Evolutionary conservation across 2,888 invertebrate species (phyloP).

Genomic region (Pandemis corylana): DNA sequence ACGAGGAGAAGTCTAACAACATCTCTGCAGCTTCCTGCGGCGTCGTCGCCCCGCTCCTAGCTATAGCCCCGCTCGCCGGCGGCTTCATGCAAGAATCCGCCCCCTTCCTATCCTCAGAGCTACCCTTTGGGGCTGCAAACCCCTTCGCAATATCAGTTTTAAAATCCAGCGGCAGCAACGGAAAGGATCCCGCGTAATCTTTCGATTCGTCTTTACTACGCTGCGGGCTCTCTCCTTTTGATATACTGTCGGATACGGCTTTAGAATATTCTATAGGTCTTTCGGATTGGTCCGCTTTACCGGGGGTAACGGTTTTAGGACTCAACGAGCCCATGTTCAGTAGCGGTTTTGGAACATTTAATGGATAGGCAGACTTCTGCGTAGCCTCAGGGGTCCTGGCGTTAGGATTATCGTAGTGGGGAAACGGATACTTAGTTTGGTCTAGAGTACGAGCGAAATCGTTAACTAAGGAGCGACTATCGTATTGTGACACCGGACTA

Average conservation of each 20-base stretch:
- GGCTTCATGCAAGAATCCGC: constrained; percentile 80
- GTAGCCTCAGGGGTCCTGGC: constrained; percentile 67
- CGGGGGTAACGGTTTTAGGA: constrained; percentile 70
- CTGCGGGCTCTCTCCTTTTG: constrained; percentile 70
- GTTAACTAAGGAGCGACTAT: constrained; percentile 75
- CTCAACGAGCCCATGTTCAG: constrained; percentile 77
- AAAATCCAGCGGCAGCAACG: constrained; percentile 75
- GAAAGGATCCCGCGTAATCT: constrained; percentile 69
- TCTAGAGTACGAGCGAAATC: constrained; percentile 76
- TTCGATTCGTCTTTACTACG: constrained; percentile 75
- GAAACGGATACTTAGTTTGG: constrained; percentile 76
- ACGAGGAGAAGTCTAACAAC: constrained; percentile 87
- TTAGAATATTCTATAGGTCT: constrained; percentile 73
- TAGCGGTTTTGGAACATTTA: constrained; percentile 78
- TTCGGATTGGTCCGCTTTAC: constrained; percentile 67
- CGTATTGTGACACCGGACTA: constrained; percentile 73
- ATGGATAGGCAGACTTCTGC: constrained; percentile 76
- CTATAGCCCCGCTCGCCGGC: constrained; percentile 73
- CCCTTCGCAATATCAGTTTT: constrained; percentile 79
- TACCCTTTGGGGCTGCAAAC: constrained; percentile 77
- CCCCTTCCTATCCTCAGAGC: constrained; percentile 76
- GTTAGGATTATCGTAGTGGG: constrained; percentile 73
- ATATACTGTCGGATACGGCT: constrained; percentile 70
- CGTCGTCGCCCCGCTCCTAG: constrained; percentile 76
- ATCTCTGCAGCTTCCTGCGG: constrained; percentile 87